Evolutionary conservation across 2,113 vertebrate species (phyloP).

Genomic region (Tyto alba): DNA sequence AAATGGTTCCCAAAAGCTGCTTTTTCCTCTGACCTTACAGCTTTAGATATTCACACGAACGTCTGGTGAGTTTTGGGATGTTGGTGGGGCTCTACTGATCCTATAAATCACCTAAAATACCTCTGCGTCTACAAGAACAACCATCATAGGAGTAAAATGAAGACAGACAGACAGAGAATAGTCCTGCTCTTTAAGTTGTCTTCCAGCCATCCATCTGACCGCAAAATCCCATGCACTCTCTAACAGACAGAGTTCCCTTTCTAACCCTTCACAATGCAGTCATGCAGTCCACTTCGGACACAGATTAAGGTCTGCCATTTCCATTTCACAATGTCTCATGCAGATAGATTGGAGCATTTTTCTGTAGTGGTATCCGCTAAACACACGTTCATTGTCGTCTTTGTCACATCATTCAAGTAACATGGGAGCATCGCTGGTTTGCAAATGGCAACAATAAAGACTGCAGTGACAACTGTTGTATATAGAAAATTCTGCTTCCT

Average conservation of each 20-base stretch:
- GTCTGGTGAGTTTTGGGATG: neutral
- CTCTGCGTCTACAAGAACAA: neutral
- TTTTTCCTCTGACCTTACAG: neutral
- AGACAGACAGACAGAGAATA: neutral
- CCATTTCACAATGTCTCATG: neutral
- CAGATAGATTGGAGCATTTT: neutral
- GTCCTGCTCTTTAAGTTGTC: neutral
- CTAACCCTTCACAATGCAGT: neutral
- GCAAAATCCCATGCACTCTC: neutral
- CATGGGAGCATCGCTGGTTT: accelerated
- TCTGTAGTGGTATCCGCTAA: neutral
- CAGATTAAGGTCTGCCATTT: neutral
- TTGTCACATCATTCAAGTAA: neutral
- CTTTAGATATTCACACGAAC: neutral
- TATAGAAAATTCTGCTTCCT: neutral
- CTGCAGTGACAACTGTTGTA: neutral
- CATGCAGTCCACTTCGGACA: neutral
- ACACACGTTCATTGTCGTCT: neutral
- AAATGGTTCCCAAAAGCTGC: neutral
- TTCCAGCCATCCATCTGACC: neutral
- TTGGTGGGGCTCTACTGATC: neutral
- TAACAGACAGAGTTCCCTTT: neutral
- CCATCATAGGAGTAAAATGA: neutral
- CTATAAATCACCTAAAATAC: neutral
- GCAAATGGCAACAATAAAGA: neutral